Conservation (phyloP, 2,113 vertebrate genomes). For the Lonchura striata region DNA sequence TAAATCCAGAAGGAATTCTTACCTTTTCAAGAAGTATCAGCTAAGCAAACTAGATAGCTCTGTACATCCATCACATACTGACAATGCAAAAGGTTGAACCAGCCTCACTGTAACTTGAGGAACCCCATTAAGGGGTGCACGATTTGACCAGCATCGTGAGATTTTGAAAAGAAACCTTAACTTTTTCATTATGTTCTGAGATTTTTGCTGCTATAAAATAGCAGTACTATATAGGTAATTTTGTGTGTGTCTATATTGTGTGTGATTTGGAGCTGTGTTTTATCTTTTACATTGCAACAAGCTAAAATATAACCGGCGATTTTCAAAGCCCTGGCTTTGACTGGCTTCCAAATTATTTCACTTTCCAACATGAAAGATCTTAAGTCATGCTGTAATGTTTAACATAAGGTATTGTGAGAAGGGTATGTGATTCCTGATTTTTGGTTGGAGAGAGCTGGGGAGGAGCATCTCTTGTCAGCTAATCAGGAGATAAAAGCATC, state of each 20-base stretch:
- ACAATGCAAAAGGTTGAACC: not conserved
- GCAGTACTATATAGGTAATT: not conserved
- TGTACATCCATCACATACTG: not conserved
- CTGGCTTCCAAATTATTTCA: not conserved
- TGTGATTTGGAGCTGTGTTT: not conserved
- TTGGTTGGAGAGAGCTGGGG: not conserved
- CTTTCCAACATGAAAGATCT: not conserved
- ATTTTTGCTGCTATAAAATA: not conserved
- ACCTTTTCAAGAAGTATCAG: not conserved
- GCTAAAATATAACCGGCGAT: not conserved
- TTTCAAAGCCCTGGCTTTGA: not conserved
- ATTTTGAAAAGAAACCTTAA: not conserved
- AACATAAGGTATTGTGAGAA: not conserved
- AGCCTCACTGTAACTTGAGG: not conserved
- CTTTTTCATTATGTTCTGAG: not conserved
- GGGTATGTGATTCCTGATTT: not conserved
- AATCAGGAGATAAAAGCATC: not conserved
- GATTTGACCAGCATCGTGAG: not conserved
- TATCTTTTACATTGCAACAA: not conserved
- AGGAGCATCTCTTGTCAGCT: not conserved
- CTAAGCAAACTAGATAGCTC: not conserved
- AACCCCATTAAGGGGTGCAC: not conserved
- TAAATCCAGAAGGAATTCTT: not conserved
- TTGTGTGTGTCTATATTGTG: not conserved
- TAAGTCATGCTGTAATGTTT: not conserved